Conservation (phyloP, 2,888 invertebrate species). For the Sussaba pulchella region DNA sequence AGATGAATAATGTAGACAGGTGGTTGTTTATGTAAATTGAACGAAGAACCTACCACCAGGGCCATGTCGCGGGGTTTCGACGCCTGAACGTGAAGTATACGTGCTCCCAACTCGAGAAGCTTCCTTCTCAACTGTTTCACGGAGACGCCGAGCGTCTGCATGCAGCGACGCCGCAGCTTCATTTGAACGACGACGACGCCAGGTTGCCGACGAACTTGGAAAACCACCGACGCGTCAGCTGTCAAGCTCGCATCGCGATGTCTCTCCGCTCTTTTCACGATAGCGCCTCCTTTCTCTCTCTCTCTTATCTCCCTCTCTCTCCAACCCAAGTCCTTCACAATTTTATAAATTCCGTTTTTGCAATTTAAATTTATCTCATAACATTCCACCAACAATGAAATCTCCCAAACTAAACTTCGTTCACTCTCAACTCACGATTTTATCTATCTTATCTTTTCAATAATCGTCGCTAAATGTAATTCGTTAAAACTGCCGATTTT, state of each 20-base stretch:
- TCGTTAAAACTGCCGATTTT: too few species aligned
- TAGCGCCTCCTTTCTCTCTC: background rate
- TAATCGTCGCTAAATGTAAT: too few species aligned
- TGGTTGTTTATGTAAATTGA: background rate
- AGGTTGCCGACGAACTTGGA: constrained; percentile 78
- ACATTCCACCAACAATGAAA: constrained; percentile 18
- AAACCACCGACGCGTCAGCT: constrained; percentile 71
- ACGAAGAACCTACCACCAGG: constrained; percentile 80
- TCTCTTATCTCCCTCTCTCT: background rate
- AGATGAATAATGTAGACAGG: background rate
- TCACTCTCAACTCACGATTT: too few species aligned
- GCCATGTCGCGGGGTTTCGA: constrained; percentile 82
- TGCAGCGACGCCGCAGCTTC: constrained; percentile 83
- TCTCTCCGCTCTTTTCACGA: constrained; percentile 22
- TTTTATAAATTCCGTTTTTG: constrained; percentile 39
- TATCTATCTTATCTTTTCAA: too few species aligned
- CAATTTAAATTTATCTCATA: background rate
- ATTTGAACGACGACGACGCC: constrained; percentile 82
- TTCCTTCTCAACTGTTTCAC: constrained; percentile 83
- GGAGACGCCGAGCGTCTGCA: constrained; percentile 84
- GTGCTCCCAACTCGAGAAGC: constrained; percentile 81
- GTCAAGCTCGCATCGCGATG: constrained; percentile 76
- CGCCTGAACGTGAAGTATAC: constrained; percentile 82
- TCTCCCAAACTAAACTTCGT: too few species aligned
- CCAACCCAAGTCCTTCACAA: constrained; percentile 20